Evolutionary conservation across 2,888 invertebrate species (phyloP), one percentile per base, ranked within the genome.

Genomic region (Encarsia formosa): DNA sequence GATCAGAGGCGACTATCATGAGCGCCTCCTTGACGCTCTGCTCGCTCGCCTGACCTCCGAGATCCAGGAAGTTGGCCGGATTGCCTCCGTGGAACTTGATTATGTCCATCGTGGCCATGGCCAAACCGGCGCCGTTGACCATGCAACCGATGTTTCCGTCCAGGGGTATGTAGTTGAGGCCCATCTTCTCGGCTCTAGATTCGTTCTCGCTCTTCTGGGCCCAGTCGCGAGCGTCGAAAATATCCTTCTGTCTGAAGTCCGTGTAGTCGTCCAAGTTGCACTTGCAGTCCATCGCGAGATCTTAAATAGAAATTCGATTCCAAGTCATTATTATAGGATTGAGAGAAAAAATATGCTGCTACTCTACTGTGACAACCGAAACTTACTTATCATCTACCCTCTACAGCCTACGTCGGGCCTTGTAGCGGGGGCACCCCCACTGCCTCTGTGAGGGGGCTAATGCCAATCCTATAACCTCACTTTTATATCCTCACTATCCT

Each of bases 31-130:
- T 81, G 18, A 82, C 81, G 4, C 58, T 39, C 22, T 75, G 70
- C 1, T 77, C 71, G 3, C 79, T 78, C 4, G 82, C 81, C 22
- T 78, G 78, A 49, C 82, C 82, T 42, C 82, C 81, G 23, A 82
- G 80, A 65, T 83, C 82, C 22, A 82, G 67, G 63, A 82, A 82
- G 63, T 83, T 83, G 18, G 82, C 82, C 4, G 82, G 81, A 35
- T 69, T 66, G 13, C 81, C 82, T 4, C 81, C 81, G 57, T 79
- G 77, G 9, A 80, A 65, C 61, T 81, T 79, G 59, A 83, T 82
- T 31, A 83, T 80, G 64, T 82, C 82, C 81, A 83, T 82, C 1
- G 82, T 82, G 18, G 81, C 81, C 82, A 82, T 83, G 20, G 82
- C 82, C 45, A 82, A 67, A 24, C 82, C 82, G 49, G 82, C 81